Base-by-base conservation (phyloP, 2,113 vertebrate species). In the Galeopterus variegatus region DNA sequence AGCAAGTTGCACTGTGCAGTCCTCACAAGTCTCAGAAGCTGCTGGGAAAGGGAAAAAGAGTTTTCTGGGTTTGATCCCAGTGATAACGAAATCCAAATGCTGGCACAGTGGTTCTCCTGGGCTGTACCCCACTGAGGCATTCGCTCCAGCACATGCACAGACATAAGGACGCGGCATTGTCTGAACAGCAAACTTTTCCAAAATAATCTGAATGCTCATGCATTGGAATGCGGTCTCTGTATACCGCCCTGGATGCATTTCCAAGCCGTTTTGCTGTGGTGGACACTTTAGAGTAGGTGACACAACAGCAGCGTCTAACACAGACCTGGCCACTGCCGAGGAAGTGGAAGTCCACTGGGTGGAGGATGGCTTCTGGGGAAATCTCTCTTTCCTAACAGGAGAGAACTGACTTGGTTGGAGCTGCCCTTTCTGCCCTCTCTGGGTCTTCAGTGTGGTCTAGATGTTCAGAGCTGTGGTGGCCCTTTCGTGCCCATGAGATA, bases 371-470 rank as follows among this genome's bases (percentile, higher is more conserved):
- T 41, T 41, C 41, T 41, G 26, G 45, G 48, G 45, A 70, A 54
- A 41, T 15, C 56, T 24, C 93, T 72, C 36, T 91, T 90, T 91
- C 72, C 48, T 87, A 72, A 88, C 33, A 33, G 77, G 83, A 93
- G 45, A 69, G 18, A 87, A 28, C 69, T 36, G 80, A 77, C 31
- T 15, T 15, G 50, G 19, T 60, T 28, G 70, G 56, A 79, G 70
- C 13, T 77, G 19, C 58, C 33, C 41, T 92, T 92, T 72, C 48
- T 72, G 15, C 23, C 48, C 4, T 75, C 48, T 45, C 41, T 67
- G 13, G 7, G 18, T 62, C 65, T 90, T 95, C 69, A 45, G 0
- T 17, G 36, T 18, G 26, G 36, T 14, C 56, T n/a, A 41, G 19
- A 52, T 26, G 5, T 84, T 80, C 15, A 81, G 50, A 77, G 50